phyloP scores from a whole-genome alignment of 2,888 invertebrate species.

The Mesoligia furuncula region DNA sequence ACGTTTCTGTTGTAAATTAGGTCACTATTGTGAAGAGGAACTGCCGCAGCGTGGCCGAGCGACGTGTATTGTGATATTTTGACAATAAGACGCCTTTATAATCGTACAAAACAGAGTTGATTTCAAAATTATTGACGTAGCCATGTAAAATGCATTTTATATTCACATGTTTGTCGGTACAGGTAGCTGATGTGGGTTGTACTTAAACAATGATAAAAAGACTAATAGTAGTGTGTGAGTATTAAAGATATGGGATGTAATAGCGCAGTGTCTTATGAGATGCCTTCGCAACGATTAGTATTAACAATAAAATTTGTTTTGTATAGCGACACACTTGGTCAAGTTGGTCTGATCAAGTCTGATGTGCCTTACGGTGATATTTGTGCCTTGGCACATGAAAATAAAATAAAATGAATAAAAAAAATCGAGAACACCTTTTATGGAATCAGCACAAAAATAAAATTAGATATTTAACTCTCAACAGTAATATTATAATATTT shows the following conservation, averaged over 20 bases:
- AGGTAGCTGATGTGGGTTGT: slow-evolving; percentile 73
- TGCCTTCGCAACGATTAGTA: slow-evolving; percentile 85
- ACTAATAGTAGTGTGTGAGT: slow-evolving; percentile 81
- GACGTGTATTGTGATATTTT: slow-evolving; percentile 83
- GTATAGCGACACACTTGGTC: slow-evolving; percentile 74
- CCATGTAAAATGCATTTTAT: slow-evolving; percentile 71
- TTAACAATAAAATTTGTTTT: slow-evolving; percentile 77
- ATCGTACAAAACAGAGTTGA: slow-evolving; percentile 73
- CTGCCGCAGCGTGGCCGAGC: slow-evolving; percentile 55
- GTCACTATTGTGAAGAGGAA: slow-evolving; percentile 45
- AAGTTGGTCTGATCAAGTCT: slow-evolving; percentile 65
- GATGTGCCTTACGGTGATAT: slow-evolving; percentile 38
- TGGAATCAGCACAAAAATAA: neutral
- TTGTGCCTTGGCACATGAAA: slow-evolving; percentile 37
- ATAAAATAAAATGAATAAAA: neutral
- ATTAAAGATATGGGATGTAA: slow-evolving; percentile 73
- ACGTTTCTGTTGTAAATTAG: slow-evolving; percentile 45
- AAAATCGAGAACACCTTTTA: neutral
- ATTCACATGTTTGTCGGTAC: slow-evolving; percentile 55
- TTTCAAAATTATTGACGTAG: slow-evolving; percentile 68
- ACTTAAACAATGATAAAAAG: slow-evolving; percentile 84
- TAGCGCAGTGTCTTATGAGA: slow-evolving; percentile 78
- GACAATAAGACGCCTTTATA: slow-evolving; percentile 82
- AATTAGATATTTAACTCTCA: neutral
- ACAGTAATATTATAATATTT: slow-evolving; percentile 1